phyloP scores from a whole-genome alignment of 2,888 invertebrate species.

The Eupsilia transversa region DNA sequence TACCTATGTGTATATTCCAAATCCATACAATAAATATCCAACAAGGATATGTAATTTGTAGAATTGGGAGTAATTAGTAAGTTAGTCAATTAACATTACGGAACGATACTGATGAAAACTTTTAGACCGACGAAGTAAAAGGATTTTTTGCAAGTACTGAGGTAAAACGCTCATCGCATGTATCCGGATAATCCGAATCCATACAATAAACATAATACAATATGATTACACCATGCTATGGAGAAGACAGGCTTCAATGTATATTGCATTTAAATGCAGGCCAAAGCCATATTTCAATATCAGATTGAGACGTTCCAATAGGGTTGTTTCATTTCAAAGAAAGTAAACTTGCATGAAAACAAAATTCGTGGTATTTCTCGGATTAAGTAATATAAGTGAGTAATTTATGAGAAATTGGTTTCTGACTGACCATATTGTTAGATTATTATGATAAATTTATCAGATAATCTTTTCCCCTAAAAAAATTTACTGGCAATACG shows the following conservation, averaged over 20 bases:
- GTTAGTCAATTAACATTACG: constrained; percentile 25
- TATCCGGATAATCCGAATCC: neutral
- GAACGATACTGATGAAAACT: neutral
- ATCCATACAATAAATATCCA: constrained; percentile 18
- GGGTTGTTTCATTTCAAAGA: constrained; percentile 41
- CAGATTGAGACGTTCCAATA: constrained; percentile 57
- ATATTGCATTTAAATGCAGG: constrained; percentile 63
- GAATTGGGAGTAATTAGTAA: constrained; percentile 23
- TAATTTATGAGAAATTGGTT: constrained; percentile 8
- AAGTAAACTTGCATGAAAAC: neutral
- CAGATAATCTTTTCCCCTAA: no score
- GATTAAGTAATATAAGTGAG: neutral
- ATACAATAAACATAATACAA: constrained; percentile 25
- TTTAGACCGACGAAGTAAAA: neutral
- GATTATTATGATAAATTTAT: constrained; percentile 1
- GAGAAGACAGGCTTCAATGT: constrained; percentile 33
- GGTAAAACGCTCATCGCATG: neutral
- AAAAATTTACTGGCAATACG: no score
- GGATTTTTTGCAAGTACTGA: neutral
- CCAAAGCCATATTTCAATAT: constrained; percentile 63
- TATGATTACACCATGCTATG: constrained; percentile 37
- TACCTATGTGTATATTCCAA: neutral
- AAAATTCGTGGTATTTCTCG: neutral
- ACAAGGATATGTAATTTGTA: constrained; percentile 14
- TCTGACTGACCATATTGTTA: neutral